A percentile compares a stretch with the other conserved stretches of the same genome.
Conservation (phyloP, 2,888 invertebrate genomes). For the Epiperipatus broadwayi region DNA sequence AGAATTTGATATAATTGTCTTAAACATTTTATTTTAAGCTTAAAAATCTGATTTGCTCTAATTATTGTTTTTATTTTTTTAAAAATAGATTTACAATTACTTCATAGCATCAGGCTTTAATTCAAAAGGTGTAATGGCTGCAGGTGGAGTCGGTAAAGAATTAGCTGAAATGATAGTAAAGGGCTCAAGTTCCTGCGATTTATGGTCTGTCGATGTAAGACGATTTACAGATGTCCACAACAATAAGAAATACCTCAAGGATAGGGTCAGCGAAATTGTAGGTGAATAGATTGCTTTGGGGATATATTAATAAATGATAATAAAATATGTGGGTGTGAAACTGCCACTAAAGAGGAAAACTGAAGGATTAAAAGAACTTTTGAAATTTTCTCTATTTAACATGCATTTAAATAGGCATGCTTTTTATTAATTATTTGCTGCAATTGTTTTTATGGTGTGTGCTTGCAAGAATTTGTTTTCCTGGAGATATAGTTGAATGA, state of each 20-base stretch:
- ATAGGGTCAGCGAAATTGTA: conserved; percentile 43
- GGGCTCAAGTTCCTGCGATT: conserved; percentile 39
- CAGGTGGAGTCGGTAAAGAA: conserved; percentile 46
- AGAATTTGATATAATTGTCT: background rate
- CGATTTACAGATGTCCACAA: conserved; percentile 46
- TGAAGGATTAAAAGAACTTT: no score
- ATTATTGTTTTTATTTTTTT: conserved; percentile 13
- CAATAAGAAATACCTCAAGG: conserved; percentile 38
- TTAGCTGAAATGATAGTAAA: conserved; percentile 48
- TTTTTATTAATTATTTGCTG: no score
- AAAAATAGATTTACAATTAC: conserved; percentile 45
- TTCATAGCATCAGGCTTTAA: conserved; percentile 54
- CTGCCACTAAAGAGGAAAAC: background rate
- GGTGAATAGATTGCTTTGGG: conserved; percentile 31
- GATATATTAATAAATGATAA: no score
- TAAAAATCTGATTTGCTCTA: background rate
- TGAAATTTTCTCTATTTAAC: no score
- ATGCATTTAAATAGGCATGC: no score
- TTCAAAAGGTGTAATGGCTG: conserved; percentile 46
- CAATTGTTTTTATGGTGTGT: no score
- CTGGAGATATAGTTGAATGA: no score
- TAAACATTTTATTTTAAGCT: background rate
- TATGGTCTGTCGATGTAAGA: conserved; percentile 43
- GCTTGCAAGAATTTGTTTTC: no score
- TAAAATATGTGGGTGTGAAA: conserved; percentile 6